Conservation (phyloP, 2,888 invertebrate species). For the Sabatieria punctata region DNA sequence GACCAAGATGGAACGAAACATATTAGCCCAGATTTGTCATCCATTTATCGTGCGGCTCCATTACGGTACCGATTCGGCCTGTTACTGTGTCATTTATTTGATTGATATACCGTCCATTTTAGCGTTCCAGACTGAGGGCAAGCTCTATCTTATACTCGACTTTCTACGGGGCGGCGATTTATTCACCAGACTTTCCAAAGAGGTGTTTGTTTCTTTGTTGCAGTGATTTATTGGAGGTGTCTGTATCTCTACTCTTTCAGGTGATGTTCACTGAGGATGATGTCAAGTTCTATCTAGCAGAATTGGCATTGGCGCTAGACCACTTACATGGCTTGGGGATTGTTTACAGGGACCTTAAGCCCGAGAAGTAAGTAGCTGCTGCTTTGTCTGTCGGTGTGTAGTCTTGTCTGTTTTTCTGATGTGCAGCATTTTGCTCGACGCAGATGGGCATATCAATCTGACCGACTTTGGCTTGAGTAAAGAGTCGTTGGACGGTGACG, state of each 20-base stretch:
- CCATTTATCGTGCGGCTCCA: constrained; percentile 95
- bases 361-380: constrained; percentile 56
- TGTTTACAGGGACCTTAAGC: constrained; percentile 94
- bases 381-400: neutral
- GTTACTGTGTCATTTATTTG: neutral
- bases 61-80: constrained; percentile 49
- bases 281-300: constrained; percentile 97
- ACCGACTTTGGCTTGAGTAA: constrained; percentile 98
- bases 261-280: constrained; percentile 99
- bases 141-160: constrained; percentile 91
- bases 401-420: constrained; percentile 7
- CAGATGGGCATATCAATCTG: constrained; percentile 92
- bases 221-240: no score
- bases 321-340: constrained; percentile 93
- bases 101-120: constrained; percentile 13
- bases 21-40: constrained; percentile 92
- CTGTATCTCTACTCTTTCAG: constrained; percentile 49
- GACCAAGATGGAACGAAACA: constrained; percentile 97
- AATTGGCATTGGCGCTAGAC: constrained; percentile 84
- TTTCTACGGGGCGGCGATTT: constrained; percentile 89
- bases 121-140: constrained; percentile 98
- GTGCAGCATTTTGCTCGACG: constrained; percentile 58
- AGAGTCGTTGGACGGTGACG: constrained; percentile 55
- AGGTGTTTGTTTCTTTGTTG: no score
- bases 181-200: constrained; percentile 94